These are phyloP conservation scores for Discoglossus pictus DNA, from an alignment of 2,797 vertebrate genomes.

Conservation along the genomic window DNA sequence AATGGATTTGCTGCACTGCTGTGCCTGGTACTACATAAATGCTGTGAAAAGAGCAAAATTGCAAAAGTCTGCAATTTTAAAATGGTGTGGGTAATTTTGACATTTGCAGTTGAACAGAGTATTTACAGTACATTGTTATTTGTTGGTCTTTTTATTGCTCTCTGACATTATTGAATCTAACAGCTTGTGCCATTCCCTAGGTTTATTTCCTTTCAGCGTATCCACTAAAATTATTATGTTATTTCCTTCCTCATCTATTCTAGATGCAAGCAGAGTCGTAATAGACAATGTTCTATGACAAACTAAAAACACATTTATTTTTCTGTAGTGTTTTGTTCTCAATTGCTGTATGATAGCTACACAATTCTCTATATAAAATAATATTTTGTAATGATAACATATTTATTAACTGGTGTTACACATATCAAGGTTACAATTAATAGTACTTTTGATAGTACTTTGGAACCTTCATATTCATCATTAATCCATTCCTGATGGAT, in stretches of 20 bases:
- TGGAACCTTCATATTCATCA: no score
- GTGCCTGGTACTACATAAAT: slow-evolving; percentile 36
- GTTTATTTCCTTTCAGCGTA: slow-evolving; percentile 38
- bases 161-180: slow-evolving; percentile 42
- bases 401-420: no score
- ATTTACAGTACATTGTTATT: slow-evolving; percentile 49
- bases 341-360: no score
- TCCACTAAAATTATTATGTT: slow-evolving; percentile 41
- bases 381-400: no score
- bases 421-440: no score
- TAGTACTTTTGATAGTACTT: no score
- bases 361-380: no score
- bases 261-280: slow-evolving; percentile 20
- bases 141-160: slow-evolving; percentile 45
- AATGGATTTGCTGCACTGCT: slow-evolving; percentile 41
- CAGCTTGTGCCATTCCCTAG: slow-evolving; percentile 34
- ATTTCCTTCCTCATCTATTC: slow-evolving; percentile 28
- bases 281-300: no score
- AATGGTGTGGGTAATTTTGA: slow-evolving; percentile 47
- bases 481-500: no score
- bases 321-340: no score
- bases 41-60: slow-evolving; percentile 43
- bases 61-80: slow-evolving; percentile 41
- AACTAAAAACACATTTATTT: no score
- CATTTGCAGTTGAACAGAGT: slow-evolving; percentile 42